These are phyloP conservation scores for Drosophila saltans DNA, from an alignment of 1,140 invertebrate species.

Conservation along the genomic window DNA sequence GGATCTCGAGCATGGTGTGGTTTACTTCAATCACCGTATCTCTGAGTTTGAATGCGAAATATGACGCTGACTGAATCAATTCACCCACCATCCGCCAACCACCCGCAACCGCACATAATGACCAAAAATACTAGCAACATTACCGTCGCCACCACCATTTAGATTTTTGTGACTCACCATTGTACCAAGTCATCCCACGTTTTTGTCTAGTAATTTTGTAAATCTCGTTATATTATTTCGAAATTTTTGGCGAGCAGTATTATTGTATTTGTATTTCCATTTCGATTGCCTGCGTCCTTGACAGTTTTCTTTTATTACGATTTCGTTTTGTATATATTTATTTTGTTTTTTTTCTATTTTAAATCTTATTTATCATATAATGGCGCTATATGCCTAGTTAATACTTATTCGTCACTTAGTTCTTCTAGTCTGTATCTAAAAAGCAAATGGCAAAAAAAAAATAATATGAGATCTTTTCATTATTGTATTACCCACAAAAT, in stretches of 20 bases:
- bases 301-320: slow-evolving; percentile 36
- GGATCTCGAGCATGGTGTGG: slow-evolving; percentile 84
- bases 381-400: slow-evolving; percentile 74
- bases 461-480: slow-evolving; percentile 52
- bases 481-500: slow-evolving; percentile 41
- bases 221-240: slow-evolving; percentile 36
- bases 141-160: slow-evolving; percentile 16
- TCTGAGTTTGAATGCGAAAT: slow-evolving; percentile 87
- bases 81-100: slow-evolving; percentile 22
- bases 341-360: slow-evolving; percentile 49
- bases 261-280: slow-evolving; percentile 48
- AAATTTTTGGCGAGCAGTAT: slow-evolving; percentile 69
- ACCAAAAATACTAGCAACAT: not conserved
- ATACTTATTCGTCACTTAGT: slow-evolving; percentile 74
- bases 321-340: slow-evolving; percentile 56
- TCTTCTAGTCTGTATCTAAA: slow-evolving; percentile 78
- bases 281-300: slow-evolving; percentile 44
- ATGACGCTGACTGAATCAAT: slow-evolving; percentile 82
- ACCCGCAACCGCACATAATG: not conserved
- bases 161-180: slow-evolving; percentile 44
- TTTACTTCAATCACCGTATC: slow-evolving; percentile 84
- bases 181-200: slow-evolving; percentile 45
- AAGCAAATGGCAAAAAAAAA: slow-evolving; percentile 41
- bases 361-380: slow-evolving; percentile 42
- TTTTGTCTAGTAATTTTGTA: slow-evolving; percentile 24